Percentiles rank a stretch among this genome's conserved stretches.
Evolutionary conservation across 2,797 vertebrate species (phyloP).

Genomic region (Spatula clypeata): DNA sequence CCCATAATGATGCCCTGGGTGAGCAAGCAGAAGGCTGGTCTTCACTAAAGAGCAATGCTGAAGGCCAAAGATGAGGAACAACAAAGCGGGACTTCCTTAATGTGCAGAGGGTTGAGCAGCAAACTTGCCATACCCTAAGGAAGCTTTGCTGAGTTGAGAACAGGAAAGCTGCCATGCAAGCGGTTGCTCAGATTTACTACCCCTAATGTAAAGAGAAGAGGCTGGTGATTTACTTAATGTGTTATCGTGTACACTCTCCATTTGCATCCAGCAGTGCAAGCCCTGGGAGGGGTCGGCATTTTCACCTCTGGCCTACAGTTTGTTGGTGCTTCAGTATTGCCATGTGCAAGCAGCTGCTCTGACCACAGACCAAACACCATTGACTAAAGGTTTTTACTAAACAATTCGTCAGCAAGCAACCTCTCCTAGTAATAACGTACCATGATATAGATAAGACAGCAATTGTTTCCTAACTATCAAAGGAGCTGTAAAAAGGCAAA

Average conservation of each 20-base stretch:
- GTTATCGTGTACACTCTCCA: neutral
- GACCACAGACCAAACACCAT: neutral
- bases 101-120: rapidly evolving
- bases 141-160: neutral
- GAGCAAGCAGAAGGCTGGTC: neutral
- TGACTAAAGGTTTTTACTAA: neutral
- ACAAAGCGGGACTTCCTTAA: neutral
- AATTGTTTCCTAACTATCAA: slow-evolving; percentile 34
- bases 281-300: neutral
- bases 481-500: neutral
- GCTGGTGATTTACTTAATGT: neutral
- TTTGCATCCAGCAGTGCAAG: neutral
- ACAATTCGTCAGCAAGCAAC: neutral
- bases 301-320: neutral
- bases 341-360: neutral
- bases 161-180: rapidly evolving
- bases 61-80: neutral
- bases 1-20: rapidly evolving
- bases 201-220: neutral
- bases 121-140: rapidly evolving
- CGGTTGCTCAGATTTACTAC: neutral
- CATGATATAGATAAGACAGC: neutral
- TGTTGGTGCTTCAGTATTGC: neutral
- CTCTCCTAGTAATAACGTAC: slow-evolving; percentile 6
- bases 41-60: neutral